Conservation (phyloP, 2,888 invertebrate species). For the Cataglyphis livida region DNA sequence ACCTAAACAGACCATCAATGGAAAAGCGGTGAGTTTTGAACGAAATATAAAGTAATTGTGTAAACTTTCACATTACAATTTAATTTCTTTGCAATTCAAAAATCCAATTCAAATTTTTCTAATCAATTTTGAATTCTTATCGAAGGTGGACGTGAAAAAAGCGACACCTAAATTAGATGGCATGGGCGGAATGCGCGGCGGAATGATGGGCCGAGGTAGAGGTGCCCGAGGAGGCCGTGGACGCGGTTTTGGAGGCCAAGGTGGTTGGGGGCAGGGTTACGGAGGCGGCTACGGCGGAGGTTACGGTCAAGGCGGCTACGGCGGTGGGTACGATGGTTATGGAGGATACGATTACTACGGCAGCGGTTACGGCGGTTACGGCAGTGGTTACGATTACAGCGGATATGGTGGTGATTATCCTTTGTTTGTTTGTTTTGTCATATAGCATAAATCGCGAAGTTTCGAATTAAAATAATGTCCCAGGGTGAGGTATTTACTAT, state of each 20-base stretch:
- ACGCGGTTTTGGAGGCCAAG: constrained; percentile 85
- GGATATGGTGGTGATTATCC: constrained; percentile 90
- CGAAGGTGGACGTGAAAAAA: constrained; percentile 96
- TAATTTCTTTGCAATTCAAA: background rate
- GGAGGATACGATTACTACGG: constrained; percentile 89
- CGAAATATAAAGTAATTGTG: background rate
- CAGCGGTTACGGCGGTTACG: constrained; percentile 92
- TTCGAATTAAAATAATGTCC: background rate
- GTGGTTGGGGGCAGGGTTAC: constrained; percentile 87
- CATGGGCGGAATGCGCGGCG: constrained; percentile 88
- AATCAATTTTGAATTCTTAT: constrained; percentile 12
- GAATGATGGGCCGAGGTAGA: constrained; percentile 89
- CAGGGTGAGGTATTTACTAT: constrained; percentile 23
- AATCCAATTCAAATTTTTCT: constrained; percentile 45
- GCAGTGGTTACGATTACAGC: constrained; percentile 93
- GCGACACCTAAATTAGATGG: constrained; percentile 96
- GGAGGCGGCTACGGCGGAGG: constrained; percentile 88
- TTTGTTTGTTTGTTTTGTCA: constrained; percentile 34
- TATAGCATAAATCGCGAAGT: constrained; percentile 14
- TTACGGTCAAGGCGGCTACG: constrained; percentile 90
- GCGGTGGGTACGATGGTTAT: constrained; percentile 91
- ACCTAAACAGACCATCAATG: constrained; percentile 96
- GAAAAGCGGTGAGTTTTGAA: constrained; percentile 91
- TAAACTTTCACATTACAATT: background rate
- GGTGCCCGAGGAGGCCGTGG: constrained; percentile 89